A percentile compares a stretch with the other conserved stretches of the same genome.
Evolutionary conservation across 2,113 vertebrate species (phyloP).

Genomic region (Xyrauchen texanus): DNA sequence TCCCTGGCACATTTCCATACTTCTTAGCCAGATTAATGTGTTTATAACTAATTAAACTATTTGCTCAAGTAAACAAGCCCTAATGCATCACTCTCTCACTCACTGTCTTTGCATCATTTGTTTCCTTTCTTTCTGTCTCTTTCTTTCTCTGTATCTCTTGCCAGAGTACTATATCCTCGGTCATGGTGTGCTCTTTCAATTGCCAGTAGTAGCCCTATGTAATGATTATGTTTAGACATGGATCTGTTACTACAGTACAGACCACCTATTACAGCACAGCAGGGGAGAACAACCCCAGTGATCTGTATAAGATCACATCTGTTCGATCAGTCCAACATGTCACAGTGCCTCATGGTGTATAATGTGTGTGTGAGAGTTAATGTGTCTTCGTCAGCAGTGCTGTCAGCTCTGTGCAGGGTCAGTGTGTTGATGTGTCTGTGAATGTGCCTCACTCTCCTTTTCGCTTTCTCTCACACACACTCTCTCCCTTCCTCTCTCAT

Average conservation of each 20-base stretch:
- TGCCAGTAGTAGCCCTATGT: not conserved
- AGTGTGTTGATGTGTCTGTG: slow-evolving; percentile 49
- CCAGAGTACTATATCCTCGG: not conserved
- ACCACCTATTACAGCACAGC: slow-evolving; percentile 32
- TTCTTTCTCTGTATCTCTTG: not conserved
- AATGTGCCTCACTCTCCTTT: slow-evolving; percentile 37
- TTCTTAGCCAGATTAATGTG: slow-evolving; percentile 48
- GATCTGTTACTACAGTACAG: not conserved
- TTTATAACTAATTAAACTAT: slow-evolving; percentile 55
- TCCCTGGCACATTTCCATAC: slow-evolving; percentile 34
- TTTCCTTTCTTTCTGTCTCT: slow-evolving; percentile 5
- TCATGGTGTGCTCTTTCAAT: slow-evolving; percentile 18
- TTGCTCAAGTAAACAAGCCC: slow-evolving; percentile 53
- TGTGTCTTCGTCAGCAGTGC: slow-evolving; percentile 44
- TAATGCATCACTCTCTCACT: slow-evolving; percentile 22
- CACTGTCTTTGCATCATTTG: not conserved
- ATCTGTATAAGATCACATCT: slow-evolving; percentile 33
- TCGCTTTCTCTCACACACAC: slow-evolving; percentile 37
- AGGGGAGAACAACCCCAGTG: not conserved
- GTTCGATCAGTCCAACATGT: slow-evolving; percentile 43
- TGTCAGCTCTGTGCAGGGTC: slow-evolving; percentile 42
- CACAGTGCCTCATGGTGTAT: slow-evolving; percentile 22
- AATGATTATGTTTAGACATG: slow-evolving; percentile 11
- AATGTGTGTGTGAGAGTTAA: slow-evolving; percentile 20
- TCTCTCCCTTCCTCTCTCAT: slow-evolving; percentile 6